phyloP scores from a whole-genome alignment of 2,797 vertebrate species.

The Paguma larvata region DNA sequence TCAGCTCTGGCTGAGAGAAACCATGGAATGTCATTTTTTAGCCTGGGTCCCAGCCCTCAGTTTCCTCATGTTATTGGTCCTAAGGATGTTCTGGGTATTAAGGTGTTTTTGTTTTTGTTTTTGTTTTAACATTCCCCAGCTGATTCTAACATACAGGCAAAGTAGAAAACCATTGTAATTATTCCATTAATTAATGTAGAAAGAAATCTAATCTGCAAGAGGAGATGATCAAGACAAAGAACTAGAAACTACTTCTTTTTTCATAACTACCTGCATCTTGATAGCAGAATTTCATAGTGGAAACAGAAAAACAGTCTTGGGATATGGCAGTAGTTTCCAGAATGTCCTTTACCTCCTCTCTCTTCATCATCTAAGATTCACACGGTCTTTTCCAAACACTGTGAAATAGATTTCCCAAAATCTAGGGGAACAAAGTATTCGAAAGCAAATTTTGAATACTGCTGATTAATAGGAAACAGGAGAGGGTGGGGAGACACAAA shows the following conservation, averaged over 20 bases:
- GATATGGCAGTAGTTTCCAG: neutral
- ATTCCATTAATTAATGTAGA: conserved; percentile 6
- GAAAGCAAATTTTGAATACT: conserved; percentile 6
- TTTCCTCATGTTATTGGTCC: neutral
- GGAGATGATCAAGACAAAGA: neutral
- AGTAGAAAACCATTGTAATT: neutral
- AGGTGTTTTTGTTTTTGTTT: neutral
- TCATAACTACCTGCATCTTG: neutral
- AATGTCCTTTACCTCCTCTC: neutral
- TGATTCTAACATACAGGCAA: neutral
- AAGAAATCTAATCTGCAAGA: neutral
- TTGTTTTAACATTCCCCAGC: neutral
- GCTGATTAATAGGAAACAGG: neutral
- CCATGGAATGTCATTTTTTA: neutral
- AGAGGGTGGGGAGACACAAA: neutral
- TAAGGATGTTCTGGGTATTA: neutral
- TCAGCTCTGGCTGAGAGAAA: neutral
- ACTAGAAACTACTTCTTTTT: neutral
- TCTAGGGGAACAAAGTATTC: neutral
- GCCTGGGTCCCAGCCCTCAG: neutral
- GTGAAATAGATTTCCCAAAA: conserved; percentile 33
- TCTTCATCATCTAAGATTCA: neutral
- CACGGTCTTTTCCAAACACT: neutral
- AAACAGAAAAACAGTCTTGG: neutral
- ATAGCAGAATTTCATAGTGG: neutral